These are phyloP conservation scores for Latrodectus hesperus DNA, from an alignment of 2,888 invertebrate genomes.

Conservation along the genomic window DNA sequence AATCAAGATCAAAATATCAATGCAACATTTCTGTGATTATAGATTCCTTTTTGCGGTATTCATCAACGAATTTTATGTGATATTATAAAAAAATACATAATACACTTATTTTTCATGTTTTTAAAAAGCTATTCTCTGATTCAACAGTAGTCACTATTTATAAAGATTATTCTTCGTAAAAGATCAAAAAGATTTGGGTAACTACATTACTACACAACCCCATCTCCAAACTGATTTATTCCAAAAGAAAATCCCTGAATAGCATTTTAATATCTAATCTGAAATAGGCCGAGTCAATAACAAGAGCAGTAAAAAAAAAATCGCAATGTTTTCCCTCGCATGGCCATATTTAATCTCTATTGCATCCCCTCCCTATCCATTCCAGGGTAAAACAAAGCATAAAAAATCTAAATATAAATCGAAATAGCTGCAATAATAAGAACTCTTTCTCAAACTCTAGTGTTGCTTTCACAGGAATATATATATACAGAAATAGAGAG, in stretches of 20 bases:
- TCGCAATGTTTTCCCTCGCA: neutral
- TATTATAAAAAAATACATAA: no score
- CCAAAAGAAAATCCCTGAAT: neutral
- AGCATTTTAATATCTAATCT: conserved; percentile 5
- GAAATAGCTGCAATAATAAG: conserved; percentile 1
- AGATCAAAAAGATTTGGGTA: neutral
- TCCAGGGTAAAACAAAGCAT: neutral
- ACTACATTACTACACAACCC: neutral
- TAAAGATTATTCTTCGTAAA: no score
- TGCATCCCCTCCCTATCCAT: neutral
- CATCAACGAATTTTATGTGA: no score
- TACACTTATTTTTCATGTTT: no score
- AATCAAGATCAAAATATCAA: no score
- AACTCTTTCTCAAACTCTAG: neutral
- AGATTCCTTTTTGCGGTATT: no score
- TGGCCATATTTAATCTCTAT: neutral
- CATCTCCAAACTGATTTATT: neutral
- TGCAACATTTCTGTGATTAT: no score
- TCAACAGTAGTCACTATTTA: no score
- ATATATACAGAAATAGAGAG: neutral
- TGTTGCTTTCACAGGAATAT: neutral
- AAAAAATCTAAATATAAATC: neutral
- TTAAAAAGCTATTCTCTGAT: no score
- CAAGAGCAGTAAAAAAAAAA: neutral
- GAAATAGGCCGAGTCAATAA: neutral